These are phyloP conservation scores for Mactromeris polynyma DNA, from an alignment of 2,888 invertebrate genomes.

Conservation along the genomic window DNA sequence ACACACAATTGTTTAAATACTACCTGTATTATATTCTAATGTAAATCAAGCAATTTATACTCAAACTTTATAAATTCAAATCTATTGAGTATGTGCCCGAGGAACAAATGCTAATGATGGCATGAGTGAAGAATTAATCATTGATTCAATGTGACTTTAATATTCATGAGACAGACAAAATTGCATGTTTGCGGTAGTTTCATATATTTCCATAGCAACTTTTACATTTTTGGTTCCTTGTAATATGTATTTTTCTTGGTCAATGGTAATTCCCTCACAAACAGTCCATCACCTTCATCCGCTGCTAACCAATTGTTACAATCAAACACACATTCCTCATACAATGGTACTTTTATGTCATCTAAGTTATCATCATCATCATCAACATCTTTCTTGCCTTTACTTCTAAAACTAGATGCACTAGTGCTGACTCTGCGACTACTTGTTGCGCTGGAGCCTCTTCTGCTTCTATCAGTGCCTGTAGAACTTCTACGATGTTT, in stretches of 20 bases:
- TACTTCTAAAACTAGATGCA: constrained; percentile 57
- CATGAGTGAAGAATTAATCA: too few relatives aligned
- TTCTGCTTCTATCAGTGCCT: constrained; percentile 18
- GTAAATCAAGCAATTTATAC: too few relatives aligned
- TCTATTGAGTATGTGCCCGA: too few relatives aligned
- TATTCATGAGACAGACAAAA: not conserved
- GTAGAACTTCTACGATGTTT: constrained; percentile 30
- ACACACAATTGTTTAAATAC: too few relatives aligned
- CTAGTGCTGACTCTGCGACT: constrained; percentile 57
- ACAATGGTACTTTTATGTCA: constrained; percentile 74
- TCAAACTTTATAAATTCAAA: not conserved
- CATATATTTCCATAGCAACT: not conserved
- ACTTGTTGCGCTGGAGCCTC: constrained; percentile 25
- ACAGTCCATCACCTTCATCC: constrained; percentile 83
- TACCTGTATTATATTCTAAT: too few relatives aligned
- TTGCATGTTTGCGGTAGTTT: constrained; percentile 9
- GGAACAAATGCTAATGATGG: too few relatives aligned
- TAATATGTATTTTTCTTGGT: constrained; percentile 68
- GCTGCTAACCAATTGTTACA: constrained; percentile 83
- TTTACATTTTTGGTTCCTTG: constrained; percentile 53
- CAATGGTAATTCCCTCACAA: constrained; percentile 74
- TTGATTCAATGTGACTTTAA: too few relatives aligned
- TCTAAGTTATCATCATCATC: constrained; percentile 67
- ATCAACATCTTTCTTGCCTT: constrained; percentile 44
- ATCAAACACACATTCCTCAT: constrained; percentile 82